These are phyloP conservation scores for Suricata suricatta DNA, from an alignment of 2,113 vertebrate genomes.

Conservation along the genomic window DNA sequence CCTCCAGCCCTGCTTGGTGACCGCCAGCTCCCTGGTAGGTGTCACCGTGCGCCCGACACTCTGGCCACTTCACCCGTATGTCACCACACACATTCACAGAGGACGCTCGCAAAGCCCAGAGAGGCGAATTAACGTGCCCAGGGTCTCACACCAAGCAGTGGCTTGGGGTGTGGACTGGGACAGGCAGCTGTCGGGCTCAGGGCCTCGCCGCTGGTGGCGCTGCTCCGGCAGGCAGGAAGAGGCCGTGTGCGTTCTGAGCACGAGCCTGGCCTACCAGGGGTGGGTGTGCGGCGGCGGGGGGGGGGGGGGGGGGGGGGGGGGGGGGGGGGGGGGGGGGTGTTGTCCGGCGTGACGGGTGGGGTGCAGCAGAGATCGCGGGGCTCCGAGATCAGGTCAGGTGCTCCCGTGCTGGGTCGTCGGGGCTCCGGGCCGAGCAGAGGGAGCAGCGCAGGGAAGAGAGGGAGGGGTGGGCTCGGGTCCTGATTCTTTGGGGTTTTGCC, in stretches of 20 bases:
- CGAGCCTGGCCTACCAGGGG: neutral
- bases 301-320: too few relatives aligned
- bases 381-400: neutral
- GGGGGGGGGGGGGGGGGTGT: neutral
- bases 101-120: neutral
- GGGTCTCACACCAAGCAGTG: neutral
- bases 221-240: neutral
- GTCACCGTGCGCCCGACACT: fast-evolving
- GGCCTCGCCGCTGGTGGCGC: fast-evolving
- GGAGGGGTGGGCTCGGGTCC: neutral
- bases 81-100: neutral
- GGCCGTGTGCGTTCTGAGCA: fast-evolving
- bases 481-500: fast-evolving
- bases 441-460: neutral
- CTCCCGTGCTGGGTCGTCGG: fast-evolving
- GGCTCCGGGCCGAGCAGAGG: neutral
- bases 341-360: neutral
- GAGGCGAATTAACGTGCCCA: neutral
- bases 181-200: too few relatives aligned
- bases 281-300: neutral
- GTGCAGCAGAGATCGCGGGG: neutral
- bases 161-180: neutral
- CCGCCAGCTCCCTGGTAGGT: neutral
- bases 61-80: fast-evolving
- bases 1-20: fast-evolving